Conservation (phyloP, 2,888 invertebrate species). For the Pyralis farinalis region DNA sequence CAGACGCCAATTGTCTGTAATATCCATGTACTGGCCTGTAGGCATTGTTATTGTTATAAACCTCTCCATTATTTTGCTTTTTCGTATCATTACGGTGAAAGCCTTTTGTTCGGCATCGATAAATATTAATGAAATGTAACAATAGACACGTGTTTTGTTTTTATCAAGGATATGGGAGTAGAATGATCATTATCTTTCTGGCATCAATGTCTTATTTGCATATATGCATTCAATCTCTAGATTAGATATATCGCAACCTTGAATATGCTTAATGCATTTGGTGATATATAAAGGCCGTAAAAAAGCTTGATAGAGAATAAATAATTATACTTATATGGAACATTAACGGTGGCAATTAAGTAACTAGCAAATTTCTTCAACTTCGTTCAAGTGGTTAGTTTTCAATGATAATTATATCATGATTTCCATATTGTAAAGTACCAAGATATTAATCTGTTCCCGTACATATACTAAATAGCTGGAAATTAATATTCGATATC, state of each 20-base stretch:
- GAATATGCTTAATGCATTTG: background rate
- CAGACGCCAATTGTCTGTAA: conserved; percentile 64
- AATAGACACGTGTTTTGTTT: background rate
- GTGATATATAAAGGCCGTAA: too few relatives aligned
- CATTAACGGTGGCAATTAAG: too few relatives aligned
- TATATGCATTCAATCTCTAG: background rate
- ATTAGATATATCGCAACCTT: background rate
- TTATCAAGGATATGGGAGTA: background rate
- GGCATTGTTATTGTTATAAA: conserved; percentile 2
- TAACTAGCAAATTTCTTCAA: too few relatives aligned
- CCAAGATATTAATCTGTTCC: too few relatives aligned
- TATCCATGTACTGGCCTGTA: conserved; percentile 38
- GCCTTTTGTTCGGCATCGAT: background rate
- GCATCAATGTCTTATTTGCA: background rate
- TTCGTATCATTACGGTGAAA: background rate
- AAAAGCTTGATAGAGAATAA: too few relatives aligned
- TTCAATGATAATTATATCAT: too few relatives aligned
- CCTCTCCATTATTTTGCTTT: background rate
- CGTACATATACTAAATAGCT: too few relatives aligned
- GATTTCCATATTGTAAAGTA: too few relatives aligned
- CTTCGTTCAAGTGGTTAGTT: too few relatives aligned
- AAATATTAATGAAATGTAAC: background rate
- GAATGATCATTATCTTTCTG: background rate
- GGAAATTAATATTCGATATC: too few relatives aligned
- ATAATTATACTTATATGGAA: too few relatives aligned